Percentiles rank a stretch among this genome's conserved stretches.
phyloP scores from a whole-genome alignment of 2,797 vertebrate species.

The Sphenodon punctatus region DNA sequence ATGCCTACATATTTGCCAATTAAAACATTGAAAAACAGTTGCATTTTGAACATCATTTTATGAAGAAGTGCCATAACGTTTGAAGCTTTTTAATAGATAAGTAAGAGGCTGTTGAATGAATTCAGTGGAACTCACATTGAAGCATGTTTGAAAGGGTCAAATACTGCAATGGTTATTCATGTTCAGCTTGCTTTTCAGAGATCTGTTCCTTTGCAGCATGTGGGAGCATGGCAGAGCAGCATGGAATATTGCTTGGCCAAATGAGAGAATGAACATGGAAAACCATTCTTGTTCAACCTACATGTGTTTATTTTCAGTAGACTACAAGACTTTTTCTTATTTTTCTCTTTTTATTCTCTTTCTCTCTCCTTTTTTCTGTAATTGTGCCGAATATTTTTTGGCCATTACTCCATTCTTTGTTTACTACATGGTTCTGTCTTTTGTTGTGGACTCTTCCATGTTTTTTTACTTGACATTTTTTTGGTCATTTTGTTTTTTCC shows the following conservation, averaged over 20 bases:
- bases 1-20: neutral
- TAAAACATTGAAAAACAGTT: neutral
- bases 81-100: neutral
- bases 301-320: constrained; percentile 81
- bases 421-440: constrained; percentile 65
- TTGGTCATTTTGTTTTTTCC: constrained; percentile 32
- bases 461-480: constrained; percentile 48
- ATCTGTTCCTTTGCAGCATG: constrained; percentile 77
- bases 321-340: constrained; percentile 86
- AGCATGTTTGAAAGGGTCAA: constrained; percentile 81
- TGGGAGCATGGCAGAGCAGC: constrained; percentile 76
- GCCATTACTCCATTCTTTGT: constrained; percentile 53
- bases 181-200: constrained; percentile 79
- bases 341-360: constrained; percentile 88
- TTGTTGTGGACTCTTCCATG: constrained; percentile 64
- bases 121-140: neutral
- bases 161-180: constrained; percentile 80
- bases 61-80: neutral
- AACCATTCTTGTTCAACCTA: constrained; percentile 81
- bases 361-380: constrained; percentile 80
- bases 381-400: constrained; percentile 76
- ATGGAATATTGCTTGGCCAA: constrained; percentile 72
- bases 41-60: neutral
- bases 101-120: constrained; percentile 15
- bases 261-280: constrained; percentile 82